Conservation (phyloP, 2,797 vertebrate species). For the Myripristis murdjan region DNA sequence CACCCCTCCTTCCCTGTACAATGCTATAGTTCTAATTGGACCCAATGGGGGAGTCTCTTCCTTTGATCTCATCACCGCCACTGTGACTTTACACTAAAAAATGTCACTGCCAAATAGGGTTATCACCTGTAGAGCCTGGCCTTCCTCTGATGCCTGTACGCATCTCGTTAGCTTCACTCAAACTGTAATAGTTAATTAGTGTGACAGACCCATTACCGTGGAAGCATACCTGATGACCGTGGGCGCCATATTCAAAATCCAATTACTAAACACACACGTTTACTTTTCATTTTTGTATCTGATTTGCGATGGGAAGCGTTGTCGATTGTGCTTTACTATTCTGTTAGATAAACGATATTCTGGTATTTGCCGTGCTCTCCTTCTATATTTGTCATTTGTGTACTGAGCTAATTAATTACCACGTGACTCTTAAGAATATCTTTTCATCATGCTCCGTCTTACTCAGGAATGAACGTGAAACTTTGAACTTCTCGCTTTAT, state of each 20-base stretch:
- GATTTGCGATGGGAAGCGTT: slow-evolving; percentile 10
- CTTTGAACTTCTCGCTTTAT: slow-evolving; percentile 64
- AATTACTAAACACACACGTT: slow-evolving; percentile 74
- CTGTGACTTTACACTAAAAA: slow-evolving; percentile 99
- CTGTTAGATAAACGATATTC: slow-evolving; percentile 31
- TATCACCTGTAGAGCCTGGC: slow-evolving; percentile 99
- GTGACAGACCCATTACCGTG: slow-evolving; percentile 91
- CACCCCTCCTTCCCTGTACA: slow-evolving; percentile 79
- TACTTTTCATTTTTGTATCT: slow-evolving; percentile 34
- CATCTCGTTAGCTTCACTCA: slow-evolving; percentile 96
- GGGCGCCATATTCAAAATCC: slow-evolving; percentile 74
- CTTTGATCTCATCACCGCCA: slow-evolving; percentile 99
- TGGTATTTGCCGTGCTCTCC: slow-evolving; percentile 37
- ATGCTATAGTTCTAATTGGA: slow-evolving; percentile 98
- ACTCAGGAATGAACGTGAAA: slow-evolving; percentile 30
- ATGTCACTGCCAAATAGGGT: slow-evolving; percentile 99
- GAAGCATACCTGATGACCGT: slow-evolving; percentile 85
- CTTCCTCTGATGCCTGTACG: slow-evolving; percentile 93
- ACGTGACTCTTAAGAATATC: slow-evolving; percentile 26
- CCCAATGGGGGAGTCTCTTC: slow-evolving; percentile 95
- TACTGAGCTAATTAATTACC: slow-evolving; percentile 53
- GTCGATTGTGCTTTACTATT: slow-evolving; percentile 12
- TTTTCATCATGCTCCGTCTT: slow-evolving; percentile 33
- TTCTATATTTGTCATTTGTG: slow-evolving; percentile 54
- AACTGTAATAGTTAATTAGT: slow-evolving; percentile 96